These are phyloP conservation scores for Cyclargus thomasi DNA, from an alignment of 1,140 invertebrate genomes.

Conservation along the genomic window DNA sequence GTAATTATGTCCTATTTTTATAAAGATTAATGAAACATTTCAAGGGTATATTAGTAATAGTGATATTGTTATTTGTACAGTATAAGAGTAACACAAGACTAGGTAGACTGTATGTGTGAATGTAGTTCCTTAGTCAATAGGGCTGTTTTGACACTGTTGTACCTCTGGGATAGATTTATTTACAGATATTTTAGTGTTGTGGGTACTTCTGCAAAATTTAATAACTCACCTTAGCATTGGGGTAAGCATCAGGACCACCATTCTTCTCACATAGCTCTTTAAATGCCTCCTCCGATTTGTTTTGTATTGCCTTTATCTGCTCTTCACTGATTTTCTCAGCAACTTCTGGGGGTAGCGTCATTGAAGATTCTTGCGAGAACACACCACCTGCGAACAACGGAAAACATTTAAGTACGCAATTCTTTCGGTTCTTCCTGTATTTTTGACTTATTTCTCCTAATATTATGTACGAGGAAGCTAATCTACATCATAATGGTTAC, in stretches of 20 bases:
- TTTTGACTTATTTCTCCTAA: not conserved
- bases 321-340: constrained; percentile 43
- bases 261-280: constrained; percentile 53
- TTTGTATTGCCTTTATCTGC: constrained; percentile 38
- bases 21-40: not conserved
- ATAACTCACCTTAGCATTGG: constrained; percentile 42
- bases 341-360: constrained; percentile 39
- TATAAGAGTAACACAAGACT: not conserved
- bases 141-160: too few relatives aligned
- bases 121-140: too few relatives aligned
- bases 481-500: not conserved
- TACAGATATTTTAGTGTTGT: not conserved
- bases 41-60: not conserved
- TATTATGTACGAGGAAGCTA: not conserved
- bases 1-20: not conserved
- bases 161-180: too few relatives aligned
- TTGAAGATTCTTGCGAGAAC: constrained; percentile 28
- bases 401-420: constrained; percentile 15
- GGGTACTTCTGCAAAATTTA: not conserved
- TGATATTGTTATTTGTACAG: not conserved
- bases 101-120: too few relatives aligned
- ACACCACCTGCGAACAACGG: constrained; percentile 31
- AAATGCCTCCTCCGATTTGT: constrained; percentile 38
- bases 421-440: not conserved
- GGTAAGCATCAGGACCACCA: constrained; percentile 43